Evolutionary conservation across 2,888 invertebrate species (phyloP).

Genomic region (Phortica okadai): DNA sequence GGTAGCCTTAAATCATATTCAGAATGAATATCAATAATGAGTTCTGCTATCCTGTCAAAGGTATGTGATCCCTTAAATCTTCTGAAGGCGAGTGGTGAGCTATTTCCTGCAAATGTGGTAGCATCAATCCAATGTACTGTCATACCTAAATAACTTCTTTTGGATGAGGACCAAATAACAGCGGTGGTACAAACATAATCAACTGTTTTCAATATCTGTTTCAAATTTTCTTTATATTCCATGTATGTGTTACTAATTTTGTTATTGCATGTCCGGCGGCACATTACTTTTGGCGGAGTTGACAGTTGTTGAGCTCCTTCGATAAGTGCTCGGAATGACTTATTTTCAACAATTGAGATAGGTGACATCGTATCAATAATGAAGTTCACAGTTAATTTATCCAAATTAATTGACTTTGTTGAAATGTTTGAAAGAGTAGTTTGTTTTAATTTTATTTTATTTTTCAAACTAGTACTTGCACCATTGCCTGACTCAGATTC

Average conservation of each 20-base stretch:
- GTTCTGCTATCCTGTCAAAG: not conserved
- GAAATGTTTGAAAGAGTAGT: too few relatives aligned
- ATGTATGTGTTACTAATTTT: not conserved
- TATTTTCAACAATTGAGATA: too few relatives aligned
- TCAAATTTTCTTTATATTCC: not conserved
- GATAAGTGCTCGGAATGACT: too few relatives aligned
- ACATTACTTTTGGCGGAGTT: not conserved
- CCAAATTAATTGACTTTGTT: too few relatives aligned
- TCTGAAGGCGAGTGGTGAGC: not conserved
- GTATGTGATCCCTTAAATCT: not conserved
- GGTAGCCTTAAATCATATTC: too few relatives aligned
- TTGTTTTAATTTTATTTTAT: too few relatives aligned
- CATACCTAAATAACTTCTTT: not conserved
- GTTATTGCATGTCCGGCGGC: not conserved
- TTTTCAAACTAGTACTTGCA: too few relatives aligned
- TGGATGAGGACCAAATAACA: not conserved
- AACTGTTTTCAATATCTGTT: not conserved
- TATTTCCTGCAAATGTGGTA: not conserved
- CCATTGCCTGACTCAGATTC: too few relatives aligned
- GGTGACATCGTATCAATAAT: too few relatives aligned
- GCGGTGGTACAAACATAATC: conserved; percentile 8
- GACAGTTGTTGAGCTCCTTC: too few relatives aligned
- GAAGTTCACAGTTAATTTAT: too few relatives aligned
- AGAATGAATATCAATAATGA: too few relatives aligned
- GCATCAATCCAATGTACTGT: not conserved